phyloP scores from a whole-genome alignment of 2,797 vertebrate species.

The Craterocephalus amniculus region DNA sequence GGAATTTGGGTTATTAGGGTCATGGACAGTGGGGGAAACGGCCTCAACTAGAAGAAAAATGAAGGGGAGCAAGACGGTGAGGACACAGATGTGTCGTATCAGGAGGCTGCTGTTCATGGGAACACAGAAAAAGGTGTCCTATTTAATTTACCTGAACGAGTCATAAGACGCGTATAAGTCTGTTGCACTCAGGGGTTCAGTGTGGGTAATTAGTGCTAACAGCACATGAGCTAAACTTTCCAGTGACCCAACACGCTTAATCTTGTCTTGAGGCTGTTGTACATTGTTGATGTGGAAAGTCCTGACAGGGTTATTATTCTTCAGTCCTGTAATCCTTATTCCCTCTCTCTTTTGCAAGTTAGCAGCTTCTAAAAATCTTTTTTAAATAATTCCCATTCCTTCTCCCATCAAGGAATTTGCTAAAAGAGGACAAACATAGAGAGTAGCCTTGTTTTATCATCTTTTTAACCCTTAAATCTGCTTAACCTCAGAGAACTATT shows the following conservation, averaged over 20 bases:
- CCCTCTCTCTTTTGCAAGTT: neutral
- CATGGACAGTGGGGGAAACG: constrained; percentile 66
- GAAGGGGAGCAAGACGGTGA: constrained; percentile 50
- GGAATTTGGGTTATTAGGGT: constrained; percentile 80
- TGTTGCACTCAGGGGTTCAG: constrained; percentile 31
- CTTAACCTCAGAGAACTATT: no score
- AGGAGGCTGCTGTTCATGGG: constrained; percentile 43
- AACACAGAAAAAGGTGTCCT: constrained; percentile 32
- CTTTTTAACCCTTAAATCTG: no score
- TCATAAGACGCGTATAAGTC: constrained; percentile 43
- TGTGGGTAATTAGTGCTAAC: constrained; percentile 57
- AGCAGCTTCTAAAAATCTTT: neutral
- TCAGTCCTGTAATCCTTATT: neutral
- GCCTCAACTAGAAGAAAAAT: constrained; percentile 45
- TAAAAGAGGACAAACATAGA: no score
- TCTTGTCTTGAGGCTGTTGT: constrained; percentile 45
- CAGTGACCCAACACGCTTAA: constrained; percentile 65
- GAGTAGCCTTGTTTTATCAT: no score
- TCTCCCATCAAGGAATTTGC: neutral
- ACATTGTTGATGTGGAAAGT: constrained; percentile 62
- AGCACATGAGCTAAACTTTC: constrained; percentile 53
- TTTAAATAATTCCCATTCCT: neutral
- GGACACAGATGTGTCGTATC: constrained; percentile 67
- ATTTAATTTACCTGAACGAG: constrained; percentile 50
- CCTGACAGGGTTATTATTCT: constrained; percentile 32